Evolutionary conservation across 1,140 invertebrate genomes (phyloP).

Genomic region (Microplitis demolitor): DNA sequence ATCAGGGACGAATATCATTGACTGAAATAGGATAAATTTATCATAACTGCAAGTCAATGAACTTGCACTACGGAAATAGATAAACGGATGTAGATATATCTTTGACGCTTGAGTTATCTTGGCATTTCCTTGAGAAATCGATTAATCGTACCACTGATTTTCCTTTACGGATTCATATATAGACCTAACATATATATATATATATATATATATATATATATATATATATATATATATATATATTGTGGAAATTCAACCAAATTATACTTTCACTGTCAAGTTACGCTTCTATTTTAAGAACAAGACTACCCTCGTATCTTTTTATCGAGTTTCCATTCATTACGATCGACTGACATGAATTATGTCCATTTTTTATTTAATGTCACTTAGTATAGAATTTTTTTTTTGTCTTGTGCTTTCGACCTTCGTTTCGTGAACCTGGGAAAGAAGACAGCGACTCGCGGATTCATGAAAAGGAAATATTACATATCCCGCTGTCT

Average conservation of each 20-base stretch:
- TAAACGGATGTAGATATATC: slow-evolving; percentile 5
- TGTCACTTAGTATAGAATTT: not conserved
- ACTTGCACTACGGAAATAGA: not conserved
- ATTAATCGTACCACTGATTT: slow-evolving; percentile 5
- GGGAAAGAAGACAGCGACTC: not conserved
- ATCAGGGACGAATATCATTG: not conserved
- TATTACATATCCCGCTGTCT: slow-evolving; percentile 9
- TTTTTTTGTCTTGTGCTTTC: not conserved
- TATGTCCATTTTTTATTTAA: not conserved
- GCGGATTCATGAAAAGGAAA: slow-evolving; percentile 7
- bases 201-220: too few species aligned
- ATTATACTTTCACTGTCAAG: not conserved
- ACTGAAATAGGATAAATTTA: not conserved
- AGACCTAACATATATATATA: too few species aligned
- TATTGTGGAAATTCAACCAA: not conserved
- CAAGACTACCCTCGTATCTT: not conserved
- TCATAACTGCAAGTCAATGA: not conserved
- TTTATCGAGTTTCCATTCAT: slow-evolving; percentile 4
- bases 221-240: not conserved
- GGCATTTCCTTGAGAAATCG: not conserved
- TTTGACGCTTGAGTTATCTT: slow-evolving; percentile 2
- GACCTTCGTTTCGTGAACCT: not conserved
- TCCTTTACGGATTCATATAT: not conserved
- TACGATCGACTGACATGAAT: not conserved
- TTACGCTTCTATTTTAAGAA: not conserved